Evolutionary conservation across 2,113 vertebrate species (phyloP).

Genomic region (Callocephalon fimbriatum): DNA sequence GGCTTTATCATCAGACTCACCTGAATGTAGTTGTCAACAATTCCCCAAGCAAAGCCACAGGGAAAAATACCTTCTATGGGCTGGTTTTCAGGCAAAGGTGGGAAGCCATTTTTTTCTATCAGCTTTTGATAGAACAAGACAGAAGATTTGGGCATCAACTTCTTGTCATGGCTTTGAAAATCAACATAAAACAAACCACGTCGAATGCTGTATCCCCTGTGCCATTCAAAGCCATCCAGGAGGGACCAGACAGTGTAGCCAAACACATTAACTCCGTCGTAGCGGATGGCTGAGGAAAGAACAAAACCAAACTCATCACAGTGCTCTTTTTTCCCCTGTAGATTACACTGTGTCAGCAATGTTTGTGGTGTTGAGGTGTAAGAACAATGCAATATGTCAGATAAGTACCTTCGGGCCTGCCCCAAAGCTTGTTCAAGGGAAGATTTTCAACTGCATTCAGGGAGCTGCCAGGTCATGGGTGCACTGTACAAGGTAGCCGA

Average conservation of each 20-base stretch:
- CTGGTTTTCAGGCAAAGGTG: slow-evolving; percentile 87
- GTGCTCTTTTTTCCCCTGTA: neutral
- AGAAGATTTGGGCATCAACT: slow-evolving; percentile 91
- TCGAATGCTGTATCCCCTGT: slow-evolving; percentile 89
- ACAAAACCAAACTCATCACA: neutral
- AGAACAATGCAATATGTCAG: neutral
- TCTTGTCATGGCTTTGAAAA: slow-evolving; percentile 90
- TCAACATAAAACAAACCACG: slow-evolving; percentile 94
- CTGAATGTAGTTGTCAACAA: slow-evolving; percentile 90
- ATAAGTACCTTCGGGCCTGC: neutral
- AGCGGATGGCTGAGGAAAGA: slow-evolving; percentile 82
- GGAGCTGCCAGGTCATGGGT: neutral
- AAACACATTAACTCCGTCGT: slow-evolving; percentile 88
- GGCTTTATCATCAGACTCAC: slow-evolving; percentile 74
- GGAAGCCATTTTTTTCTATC: slow-evolving; percentile 93
- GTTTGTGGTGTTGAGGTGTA: neutral
- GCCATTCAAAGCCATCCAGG: slow-evolving; percentile 96
- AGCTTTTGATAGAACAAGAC: slow-evolving; percentile 92
- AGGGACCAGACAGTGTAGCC: slow-evolving; percentile 98
- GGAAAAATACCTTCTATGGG: slow-evolving; percentile 87
- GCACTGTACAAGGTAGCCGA: neutral
- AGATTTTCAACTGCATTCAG: neutral
- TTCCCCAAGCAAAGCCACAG: slow-evolving; percentile 93
- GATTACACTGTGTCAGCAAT: neutral
- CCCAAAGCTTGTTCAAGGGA: neutral